Evolutionary conservation across 1,140 invertebrate genomes (phyloP).

Genomic region (Nomia melanderi): DNA sequence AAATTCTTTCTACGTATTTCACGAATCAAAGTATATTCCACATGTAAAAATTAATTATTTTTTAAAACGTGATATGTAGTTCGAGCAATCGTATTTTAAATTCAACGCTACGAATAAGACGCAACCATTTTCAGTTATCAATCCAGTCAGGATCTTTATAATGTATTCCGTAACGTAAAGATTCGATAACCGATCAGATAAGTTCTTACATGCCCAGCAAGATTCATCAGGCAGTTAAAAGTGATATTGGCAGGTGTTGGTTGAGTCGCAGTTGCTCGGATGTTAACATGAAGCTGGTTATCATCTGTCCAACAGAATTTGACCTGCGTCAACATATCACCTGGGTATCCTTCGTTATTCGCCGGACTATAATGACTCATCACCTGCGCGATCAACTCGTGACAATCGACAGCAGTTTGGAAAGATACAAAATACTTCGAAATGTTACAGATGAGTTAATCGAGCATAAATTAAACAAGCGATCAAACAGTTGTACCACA

Average conservation of each 20-base stretch:
- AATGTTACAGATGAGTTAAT: neutral
- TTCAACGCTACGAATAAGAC: too few relatives aligned
- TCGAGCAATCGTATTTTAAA: too few relatives aligned
- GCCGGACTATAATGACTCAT: slow-evolving; percentile 80
- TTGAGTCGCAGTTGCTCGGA: slow-evolving; percentile 82
- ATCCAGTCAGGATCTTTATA: too few relatives aligned
- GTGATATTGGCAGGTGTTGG: slow-evolving; percentile 85
- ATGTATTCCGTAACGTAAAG: too few relatives aligned
- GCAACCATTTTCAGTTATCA: too few relatives aligned
- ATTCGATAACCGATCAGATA: neutral
- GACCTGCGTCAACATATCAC: slow-evolving; percentile 80
- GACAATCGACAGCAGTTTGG: neutral
- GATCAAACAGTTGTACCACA: slow-evolving; percentile 58
- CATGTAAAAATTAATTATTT: too few relatives aligned
- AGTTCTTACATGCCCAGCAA: slow-evolving; percentile 82
- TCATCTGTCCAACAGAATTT: slow-evolving; percentile 83
- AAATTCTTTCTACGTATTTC: too few relatives aligned
- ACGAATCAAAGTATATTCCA: too few relatives aligned
- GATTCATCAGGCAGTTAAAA: slow-evolving; percentile 87
- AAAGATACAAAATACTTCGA: neutral
- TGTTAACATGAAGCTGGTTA: slow-evolving; percentile 84
- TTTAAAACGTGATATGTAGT: too few relatives aligned
- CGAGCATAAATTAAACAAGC: neutral
- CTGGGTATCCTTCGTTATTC: slow-evolving; percentile 84
- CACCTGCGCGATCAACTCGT: slow-evolving; percentile 50